These are phyloP conservation scores for Typhlomys cinereus DNA, from an alignment of 2,113 vertebrate genomes.

Conservation along the genomic window DNA sequence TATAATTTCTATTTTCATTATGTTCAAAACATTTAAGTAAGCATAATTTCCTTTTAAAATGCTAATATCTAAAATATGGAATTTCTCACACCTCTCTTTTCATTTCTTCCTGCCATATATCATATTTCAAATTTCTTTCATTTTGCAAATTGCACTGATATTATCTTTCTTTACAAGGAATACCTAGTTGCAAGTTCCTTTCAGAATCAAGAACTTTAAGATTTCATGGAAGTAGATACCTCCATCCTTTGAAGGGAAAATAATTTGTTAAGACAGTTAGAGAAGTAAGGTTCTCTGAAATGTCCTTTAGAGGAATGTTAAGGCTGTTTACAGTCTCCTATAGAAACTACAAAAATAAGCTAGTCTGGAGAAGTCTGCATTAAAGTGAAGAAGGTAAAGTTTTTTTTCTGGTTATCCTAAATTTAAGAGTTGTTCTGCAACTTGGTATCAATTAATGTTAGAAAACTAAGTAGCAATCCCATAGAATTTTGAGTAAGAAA, in stretches of 20 bases:
- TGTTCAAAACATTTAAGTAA: slow-evolving; percentile 38
- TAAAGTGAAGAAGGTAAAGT: neutral
- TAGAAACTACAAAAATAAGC: slow-evolving; percentile 34
- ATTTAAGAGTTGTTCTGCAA: slow-evolving; percentile 19
- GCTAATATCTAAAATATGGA: slow-evolving; percentile 24
- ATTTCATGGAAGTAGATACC: slow-evolving; percentile 40
- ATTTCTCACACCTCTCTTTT: neutral
- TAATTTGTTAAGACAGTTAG: slow-evolving; percentile 20
- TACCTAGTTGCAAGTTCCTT: neutral
- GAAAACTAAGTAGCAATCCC: slow-evolving; percentile 7
- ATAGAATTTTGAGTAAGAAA: slow-evolving; percentile 53
- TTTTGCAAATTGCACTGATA: neutral
- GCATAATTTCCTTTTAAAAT: slow-evolving; percentile 2
- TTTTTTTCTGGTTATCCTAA: neutral
- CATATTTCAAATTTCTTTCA: slow-evolving; percentile 2
- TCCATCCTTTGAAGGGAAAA: slow-evolving; percentile 13
- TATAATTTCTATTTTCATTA: slow-evolving; percentile 12
- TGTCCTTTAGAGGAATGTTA: neutral
- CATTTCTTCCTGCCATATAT: neutral
- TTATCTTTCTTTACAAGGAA: slow-evolving; percentile 37
- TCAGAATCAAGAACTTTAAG: slow-evolving; percentile 25
- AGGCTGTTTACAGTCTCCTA: neutral
- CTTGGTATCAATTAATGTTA: slow-evolving; percentile 40
- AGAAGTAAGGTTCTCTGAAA: slow-evolving; percentile 8
- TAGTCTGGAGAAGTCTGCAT: neutral